Evolutionary conservation across 2,888 invertebrate species (phyloP).

Genomic region (Tetanocera ferruginea): DNA sequence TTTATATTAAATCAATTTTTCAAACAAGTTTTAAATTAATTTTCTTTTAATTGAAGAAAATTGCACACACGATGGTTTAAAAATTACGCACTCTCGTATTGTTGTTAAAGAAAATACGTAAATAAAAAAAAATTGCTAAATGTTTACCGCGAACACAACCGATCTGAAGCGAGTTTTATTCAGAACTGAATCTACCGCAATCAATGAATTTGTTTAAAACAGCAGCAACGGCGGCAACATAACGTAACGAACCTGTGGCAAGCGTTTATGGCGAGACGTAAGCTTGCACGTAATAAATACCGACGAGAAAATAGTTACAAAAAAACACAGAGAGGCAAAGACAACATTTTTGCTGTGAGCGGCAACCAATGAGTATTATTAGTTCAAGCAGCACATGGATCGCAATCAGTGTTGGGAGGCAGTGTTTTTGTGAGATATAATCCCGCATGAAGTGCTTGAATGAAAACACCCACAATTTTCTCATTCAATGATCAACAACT

Average conservation of each 20-base stretch:
- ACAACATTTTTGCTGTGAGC: neutral
- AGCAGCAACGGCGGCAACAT: constrained; percentile 7
- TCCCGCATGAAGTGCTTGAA: too few relatives aligned
- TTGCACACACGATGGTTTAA: neutral
- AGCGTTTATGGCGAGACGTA: neutral
- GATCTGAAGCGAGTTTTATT: constrained; percentile 7
- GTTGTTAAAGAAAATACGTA: neutral
- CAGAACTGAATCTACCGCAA: constrained; percentile 17
- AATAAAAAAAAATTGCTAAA: neutral
- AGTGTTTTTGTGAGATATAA: too few relatives aligned
- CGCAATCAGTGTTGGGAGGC: too few relatives aligned
- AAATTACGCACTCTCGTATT: neutral
- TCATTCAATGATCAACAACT: too few relatives aligned
- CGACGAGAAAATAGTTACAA: neutral
- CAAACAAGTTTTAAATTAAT: neutral
- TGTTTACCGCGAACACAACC: neutral
- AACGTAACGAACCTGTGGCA: neutral
- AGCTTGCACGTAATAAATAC: neutral
- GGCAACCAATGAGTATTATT: too few relatives aligned
- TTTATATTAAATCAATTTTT: neutral
- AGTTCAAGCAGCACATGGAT: too few relatives aligned
- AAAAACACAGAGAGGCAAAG: neutral
- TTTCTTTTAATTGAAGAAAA: neutral
- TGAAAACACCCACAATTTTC: too few relatives aligned
- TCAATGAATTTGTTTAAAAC: constrained; percentile 1